Evolutionary conservation across 2,797 vertebrate genomes (phyloP).

Genomic region (Sardinella longiceps): DNA sequence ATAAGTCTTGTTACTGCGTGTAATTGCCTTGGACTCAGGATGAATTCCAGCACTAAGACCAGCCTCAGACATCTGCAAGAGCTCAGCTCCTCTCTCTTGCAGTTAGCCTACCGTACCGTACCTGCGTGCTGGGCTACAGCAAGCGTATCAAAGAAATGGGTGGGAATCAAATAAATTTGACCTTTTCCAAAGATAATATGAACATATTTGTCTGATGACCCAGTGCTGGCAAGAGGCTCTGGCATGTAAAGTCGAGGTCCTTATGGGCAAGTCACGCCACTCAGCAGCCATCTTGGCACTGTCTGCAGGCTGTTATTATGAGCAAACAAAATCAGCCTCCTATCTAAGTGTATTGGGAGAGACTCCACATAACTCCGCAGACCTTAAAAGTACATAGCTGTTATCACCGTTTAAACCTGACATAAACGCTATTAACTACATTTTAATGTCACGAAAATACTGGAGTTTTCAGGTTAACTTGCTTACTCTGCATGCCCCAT

Average conservation of each 20-base stretch:
- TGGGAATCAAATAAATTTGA: conserved; percentile 68
- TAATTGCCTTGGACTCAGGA: conserved; percentile 48
- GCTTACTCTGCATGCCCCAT: not conserved
- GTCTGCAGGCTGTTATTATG: not conserved
- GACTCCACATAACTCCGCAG: not conserved
- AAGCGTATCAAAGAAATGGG: conserved; percentile 66
- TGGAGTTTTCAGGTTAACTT: too few species aligned
- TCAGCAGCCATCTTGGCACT: not conserved
- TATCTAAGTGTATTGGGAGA: not conserved
- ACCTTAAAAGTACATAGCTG: not conserved
- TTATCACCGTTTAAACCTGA: too few species aligned
- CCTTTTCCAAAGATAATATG: conserved; percentile 73
- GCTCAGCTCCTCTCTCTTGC: conserved; percentile 38
- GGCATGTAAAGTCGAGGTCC: conserved; percentile 37
- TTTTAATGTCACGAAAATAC: too few species aligned
- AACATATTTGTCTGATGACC: conserved; percentile 74
- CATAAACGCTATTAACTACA: too few species aligned
- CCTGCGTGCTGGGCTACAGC: conserved; percentile 58
- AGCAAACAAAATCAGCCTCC: not conserved
- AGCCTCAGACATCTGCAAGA: conserved; percentile 35
- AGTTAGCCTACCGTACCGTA: too few species aligned
- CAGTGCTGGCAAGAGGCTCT: conserved; percentile 52
- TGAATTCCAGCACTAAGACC: conserved; percentile 37
- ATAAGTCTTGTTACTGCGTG: conserved; percentile 40
- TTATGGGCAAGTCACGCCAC: conserved; percentile 24